Evolutionary conservation across 1,140 invertebrate species (phyloP).

Genomic region (Telenomus remus): DNA sequence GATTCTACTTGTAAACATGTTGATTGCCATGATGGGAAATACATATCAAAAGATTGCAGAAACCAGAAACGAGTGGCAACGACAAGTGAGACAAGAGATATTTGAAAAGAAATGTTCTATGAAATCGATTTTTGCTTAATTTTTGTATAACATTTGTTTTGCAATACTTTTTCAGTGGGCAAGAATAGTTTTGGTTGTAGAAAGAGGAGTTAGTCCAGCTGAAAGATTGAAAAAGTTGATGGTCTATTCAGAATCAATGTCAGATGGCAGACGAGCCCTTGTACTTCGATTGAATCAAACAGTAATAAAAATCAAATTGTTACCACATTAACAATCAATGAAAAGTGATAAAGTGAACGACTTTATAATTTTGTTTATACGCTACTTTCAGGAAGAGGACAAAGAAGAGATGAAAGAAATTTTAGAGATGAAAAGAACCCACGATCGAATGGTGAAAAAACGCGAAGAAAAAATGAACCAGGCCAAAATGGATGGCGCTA

Average conservation of each 20-base stretch:
- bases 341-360: background rate
- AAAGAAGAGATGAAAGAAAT: constrained; percentile 96
- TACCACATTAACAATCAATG: background rate
- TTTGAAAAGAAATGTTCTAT: background rate
- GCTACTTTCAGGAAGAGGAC: constrained; percentile 93
- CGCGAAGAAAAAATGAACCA: constrained; percentile 69
- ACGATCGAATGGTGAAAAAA: constrained; percentile 84
- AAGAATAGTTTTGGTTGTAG: constrained; percentile 96
- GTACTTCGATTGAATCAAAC: constrained; percentile 89
- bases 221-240: constrained; percentile 89
- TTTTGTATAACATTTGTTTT: no score
- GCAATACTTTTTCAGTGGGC: no score
- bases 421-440: constrained; percentile 90
- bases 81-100: constrained; percentile 83
- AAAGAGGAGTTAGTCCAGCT: constrained; percentile 92
- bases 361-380: constrained; percentile 33
- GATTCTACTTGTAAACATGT: constrained; percentile 96
- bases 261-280: constrained; percentile 89
- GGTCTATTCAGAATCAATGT: constrained; percentile 97
- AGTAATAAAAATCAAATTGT: constrained; percentile 70
- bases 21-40: constrained; percentile 99
- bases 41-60: constrained; percentile 98
- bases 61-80: constrained; percentile 97
- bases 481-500: constrained; percentile 1
- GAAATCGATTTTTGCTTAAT: background rate